A percentile compares a stretch with the other conserved stretches of the same genome.
phyloP scores from a whole-genome alignment of 2,888 invertebrate species.

The Artemia sinica region DNA sequence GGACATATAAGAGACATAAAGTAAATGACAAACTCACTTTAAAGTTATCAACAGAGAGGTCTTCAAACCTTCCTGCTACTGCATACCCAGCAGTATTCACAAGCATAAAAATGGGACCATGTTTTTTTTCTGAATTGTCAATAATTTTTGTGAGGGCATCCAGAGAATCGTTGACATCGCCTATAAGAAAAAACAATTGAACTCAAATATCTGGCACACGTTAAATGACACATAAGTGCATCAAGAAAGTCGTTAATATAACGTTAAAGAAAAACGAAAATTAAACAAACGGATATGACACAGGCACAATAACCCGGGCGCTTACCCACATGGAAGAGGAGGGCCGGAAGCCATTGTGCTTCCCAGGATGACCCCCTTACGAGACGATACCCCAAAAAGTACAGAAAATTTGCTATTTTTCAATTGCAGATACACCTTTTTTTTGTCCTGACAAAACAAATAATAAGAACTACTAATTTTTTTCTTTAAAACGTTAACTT shows the following conservation, averaged over 20 bases:
- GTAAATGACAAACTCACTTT: slow-evolving; percentile 30
- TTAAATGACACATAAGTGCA: slow-evolving; percentile 15
- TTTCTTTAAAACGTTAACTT: no score
- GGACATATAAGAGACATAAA: background rate
- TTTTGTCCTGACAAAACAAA: no score
- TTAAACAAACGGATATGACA: no score
- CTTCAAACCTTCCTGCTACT: slow-evolving; percentile 60
- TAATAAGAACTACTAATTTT: no score
- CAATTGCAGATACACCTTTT: no score
- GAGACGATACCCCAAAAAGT: no score
- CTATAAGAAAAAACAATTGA: slow-evolving; percentile 26
- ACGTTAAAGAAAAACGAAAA: no score
- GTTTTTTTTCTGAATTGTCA: slow-evolving; percentile 42
- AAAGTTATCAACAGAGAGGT: slow-evolving; percentile 44
- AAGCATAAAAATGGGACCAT: slow-evolving; percentile 70
- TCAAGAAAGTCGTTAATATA: background rate
- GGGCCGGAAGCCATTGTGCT: no score
- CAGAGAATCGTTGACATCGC: slow-evolving; percentile 51
- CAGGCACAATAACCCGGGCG: no score
- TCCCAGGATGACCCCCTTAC: no score
- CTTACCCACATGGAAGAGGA: no score
- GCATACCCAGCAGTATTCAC: slow-evolving; percentile 79
- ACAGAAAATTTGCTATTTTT: no score
- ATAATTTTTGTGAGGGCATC: slow-evolving; percentile 42
- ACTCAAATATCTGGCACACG: background rate